These are phyloP conservation scores for Hystrix brachyura DNA, from an alignment of 2,113 vertebrate genomes.

Conservation along the genomic window DNA sequence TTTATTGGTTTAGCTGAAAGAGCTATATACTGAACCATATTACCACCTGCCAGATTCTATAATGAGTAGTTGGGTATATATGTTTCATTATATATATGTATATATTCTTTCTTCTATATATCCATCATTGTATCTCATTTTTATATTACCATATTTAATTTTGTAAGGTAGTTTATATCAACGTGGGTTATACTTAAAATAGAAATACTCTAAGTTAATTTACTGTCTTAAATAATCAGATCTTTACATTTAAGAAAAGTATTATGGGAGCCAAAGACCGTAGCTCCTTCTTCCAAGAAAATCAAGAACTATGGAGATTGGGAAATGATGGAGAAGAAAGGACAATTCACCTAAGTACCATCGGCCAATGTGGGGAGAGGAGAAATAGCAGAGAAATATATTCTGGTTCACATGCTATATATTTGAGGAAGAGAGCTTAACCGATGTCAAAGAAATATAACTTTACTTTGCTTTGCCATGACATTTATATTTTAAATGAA, in stretches of 20 bases:
- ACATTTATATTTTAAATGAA: conserved; percentile 1
- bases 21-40: background rate
- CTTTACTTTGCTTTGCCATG: background rate
- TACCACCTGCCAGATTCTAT: background rate
- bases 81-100: background rate
- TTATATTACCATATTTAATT: background rate
- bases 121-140: background rate
- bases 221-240: background rate
- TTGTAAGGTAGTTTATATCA: background rate
- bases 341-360: background rate
- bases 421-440: background rate
- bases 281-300: background rate
- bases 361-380: background rate
- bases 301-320: background rate
- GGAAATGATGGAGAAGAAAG: background rate
- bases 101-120: background rate
- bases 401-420: background rate
- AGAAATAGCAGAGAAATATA: background rate
- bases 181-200: background rate
- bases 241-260: background rate
- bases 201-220: conserved; percentile 3
- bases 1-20: background rate
- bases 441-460: background rate
- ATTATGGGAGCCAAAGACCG: background rate
- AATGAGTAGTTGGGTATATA: background rate